Conservation (phyloP, 2,888 invertebrate genomes). For the Plebejus argus region DNA sequence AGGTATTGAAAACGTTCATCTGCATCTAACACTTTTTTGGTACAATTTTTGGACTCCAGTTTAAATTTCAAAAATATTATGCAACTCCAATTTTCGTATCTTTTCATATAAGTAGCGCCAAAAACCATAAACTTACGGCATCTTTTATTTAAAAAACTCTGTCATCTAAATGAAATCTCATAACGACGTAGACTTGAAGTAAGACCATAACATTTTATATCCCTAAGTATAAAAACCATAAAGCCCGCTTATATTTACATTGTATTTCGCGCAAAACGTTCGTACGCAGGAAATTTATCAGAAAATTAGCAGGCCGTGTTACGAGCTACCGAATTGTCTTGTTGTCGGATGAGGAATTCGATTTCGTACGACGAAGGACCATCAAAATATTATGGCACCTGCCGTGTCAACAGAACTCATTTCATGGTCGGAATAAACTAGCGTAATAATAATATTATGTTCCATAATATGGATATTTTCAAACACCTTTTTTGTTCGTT, state of each 20-base stretch:
- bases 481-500: not conserved
- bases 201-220: conserved; percentile 6
- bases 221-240: conserved; percentile 18
- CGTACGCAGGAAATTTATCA: conserved; percentile 25
- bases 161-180: conserved; percentile 1
- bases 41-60: not conserved
- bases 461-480: not conserved
- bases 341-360: conserved; percentile 18
- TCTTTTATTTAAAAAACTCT: conserved; percentile 9
- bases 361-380: conserved; percentile 15
- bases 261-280: not conserved
- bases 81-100: not conserved
- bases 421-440: not conserved
- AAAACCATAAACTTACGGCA: not conserved
- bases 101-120: not conserved
- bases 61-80: not conserved
- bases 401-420: not conserved
- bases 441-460: not conserved
- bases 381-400: conserved; percentile 19
- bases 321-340: not conserved
- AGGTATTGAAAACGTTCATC: no score
- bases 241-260: conserved; percentile 13
- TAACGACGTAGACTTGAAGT: conserved; percentile 30
- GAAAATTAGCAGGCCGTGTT: conserved; percentile 17
- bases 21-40: not conserved